phyloP scores from a whole-genome alignment of 2,888 invertebrate species.

The Onthophagus sagittarius region DNA sequence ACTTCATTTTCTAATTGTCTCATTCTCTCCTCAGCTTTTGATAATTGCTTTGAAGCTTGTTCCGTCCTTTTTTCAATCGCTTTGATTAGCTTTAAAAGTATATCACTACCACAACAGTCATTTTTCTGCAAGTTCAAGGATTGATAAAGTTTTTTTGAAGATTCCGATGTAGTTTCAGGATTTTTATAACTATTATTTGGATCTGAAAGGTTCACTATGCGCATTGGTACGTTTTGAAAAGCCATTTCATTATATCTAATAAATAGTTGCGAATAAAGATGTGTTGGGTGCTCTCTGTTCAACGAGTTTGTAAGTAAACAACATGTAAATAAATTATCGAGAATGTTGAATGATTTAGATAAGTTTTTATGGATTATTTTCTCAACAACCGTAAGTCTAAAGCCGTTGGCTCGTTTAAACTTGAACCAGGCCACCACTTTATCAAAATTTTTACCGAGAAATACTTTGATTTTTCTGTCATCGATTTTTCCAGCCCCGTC shows the following conservation, averaged over 20 bases:
- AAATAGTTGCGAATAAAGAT: constrained; percentile 61
- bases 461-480: constrained; percentile 52
- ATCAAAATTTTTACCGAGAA: constrained; percentile 51
- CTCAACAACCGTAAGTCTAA: constrained; percentile 60
- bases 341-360: constrained; percentile 55
- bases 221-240: constrained; percentile 52
- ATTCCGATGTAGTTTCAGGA: constrained; percentile 37
- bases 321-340: constrained; percentile 59
- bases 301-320: constrained; percentile 57
- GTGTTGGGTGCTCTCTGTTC: constrained; percentile 55
- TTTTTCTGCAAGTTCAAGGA: constrained; percentile 32
- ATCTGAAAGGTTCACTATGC: constrained; percentile 52
- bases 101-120: too few relatives aligned
- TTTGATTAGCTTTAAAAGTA: neutral
- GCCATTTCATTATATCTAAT: constrained; percentile 55
- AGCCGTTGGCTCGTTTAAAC: constrained; percentile 54
- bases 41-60: neutral
- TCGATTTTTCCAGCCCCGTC: constrained; percentile 57
- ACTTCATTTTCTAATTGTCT: too few relatives aligned
- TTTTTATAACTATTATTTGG: constrained; percentile 40
- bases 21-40: neutral
- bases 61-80: neutral
- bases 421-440: constrained; percentile 67
- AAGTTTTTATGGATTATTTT: constrained; percentile 62
- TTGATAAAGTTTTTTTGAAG: constrained; percentile 38